Percentiles rank a stretch among this genome's conserved stretches.
These are phyloP conservation scores for Octopus sinensis DNA, from an alignment of 1,140 invertebrate species.

Conservation along the genomic window DNA sequence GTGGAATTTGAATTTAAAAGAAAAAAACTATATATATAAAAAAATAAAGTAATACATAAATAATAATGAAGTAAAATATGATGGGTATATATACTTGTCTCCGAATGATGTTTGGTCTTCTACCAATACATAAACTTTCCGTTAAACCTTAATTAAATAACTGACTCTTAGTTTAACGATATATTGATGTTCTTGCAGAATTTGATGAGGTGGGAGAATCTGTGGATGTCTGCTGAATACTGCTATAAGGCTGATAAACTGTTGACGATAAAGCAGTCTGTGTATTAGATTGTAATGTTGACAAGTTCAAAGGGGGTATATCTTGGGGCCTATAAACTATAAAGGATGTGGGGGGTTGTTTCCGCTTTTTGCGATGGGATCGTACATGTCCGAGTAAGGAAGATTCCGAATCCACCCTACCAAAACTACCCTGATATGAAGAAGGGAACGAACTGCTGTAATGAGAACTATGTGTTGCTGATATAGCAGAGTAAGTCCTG, in stretches of 20 bases:
- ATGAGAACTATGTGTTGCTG: neutral
- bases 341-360: neutral
- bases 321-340: constrained; percentile 13
- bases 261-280: neutral
- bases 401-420: neutral
- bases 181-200: constrained; percentile 2
- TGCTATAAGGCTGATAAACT: constrained; percentile 12
- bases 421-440: neutral
- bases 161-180: neutral
- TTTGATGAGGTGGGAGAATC: constrained; percentile 1
- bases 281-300: neutral
- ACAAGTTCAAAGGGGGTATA: neutral
- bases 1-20: no score
- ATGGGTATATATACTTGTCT: no score
- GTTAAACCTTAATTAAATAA: no score
- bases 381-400: neutral
- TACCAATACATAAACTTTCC: no score
- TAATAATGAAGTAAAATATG: no score
- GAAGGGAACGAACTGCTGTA: constrained; percentile 8
- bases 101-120: no score
- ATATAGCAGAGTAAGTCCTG: constrained; percentile 8
- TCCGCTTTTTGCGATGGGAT: constrained; percentile 9
- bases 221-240: constrained; percentile 1
- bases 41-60: no score
- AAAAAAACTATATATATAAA: no score